phyloP scores from a whole-genome alignment of 23 tunicate species.

The Trididemnum nubilum region DNA sequence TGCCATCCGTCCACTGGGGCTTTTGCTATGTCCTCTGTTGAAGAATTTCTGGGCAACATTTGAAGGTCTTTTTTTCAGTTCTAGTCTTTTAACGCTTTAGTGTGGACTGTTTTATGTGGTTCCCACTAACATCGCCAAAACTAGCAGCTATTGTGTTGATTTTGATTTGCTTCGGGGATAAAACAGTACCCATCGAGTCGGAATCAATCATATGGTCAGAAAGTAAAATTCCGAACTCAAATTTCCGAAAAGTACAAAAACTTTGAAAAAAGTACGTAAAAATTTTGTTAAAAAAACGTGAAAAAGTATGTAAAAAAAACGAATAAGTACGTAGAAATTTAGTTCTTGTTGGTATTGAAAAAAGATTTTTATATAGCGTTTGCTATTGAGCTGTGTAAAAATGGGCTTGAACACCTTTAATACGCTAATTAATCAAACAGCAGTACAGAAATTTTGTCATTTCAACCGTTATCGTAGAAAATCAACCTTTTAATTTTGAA shows the following conservation, averaged over 20 bases:
- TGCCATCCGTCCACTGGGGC: conserved; percentile 64
- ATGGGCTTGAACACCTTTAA: too few species aligned
- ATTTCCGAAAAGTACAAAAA: background rate
- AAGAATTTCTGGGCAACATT: conserved; percentile 40
- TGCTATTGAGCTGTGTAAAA: too few species aligned
- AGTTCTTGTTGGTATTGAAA: too few species aligned
- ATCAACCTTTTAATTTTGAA: too few species aligned
- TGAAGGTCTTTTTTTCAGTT: background rate
- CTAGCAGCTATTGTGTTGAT: conserved; percentile 69
- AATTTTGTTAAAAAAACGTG: too few species aligned
- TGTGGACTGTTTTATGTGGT: conserved; percentile 37
- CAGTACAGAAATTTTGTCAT: too few species aligned
- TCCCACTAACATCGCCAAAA: conserved; percentile 64
- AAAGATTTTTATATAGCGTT: too few species aligned
- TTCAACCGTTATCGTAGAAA: too few species aligned
- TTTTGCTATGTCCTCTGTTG: conserved; percentile 34
- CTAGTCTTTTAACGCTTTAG: conserved; percentile 7
- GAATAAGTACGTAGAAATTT: too few species aligned
- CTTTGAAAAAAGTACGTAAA: too few species aligned
- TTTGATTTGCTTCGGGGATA: conserved; percentile 69
- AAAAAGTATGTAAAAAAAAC: too few species aligned
- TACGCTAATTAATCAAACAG: too few species aligned
- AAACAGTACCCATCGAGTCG: background rate
- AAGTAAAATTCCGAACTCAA: conserved; percentile 49
- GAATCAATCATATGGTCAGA: conserved; percentile 84